Base-by-base conservation (phyloP, 2,113 vertebrate species). In the Marmota monax region DNA sequence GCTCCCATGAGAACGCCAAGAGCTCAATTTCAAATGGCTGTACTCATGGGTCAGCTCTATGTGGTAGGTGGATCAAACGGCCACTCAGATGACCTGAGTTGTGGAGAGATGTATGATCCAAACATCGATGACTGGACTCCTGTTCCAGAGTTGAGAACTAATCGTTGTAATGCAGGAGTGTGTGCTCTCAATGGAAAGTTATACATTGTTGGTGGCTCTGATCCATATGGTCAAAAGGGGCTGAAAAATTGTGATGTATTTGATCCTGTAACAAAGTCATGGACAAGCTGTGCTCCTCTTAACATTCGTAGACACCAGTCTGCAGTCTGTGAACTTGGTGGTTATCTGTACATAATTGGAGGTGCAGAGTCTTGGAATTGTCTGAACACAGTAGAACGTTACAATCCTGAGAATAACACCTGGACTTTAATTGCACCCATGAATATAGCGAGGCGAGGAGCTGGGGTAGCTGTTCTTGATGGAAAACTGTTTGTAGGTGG, bases 281-380 rank as follows among this genome's bases (percentile, higher is more conserved):
- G 99, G 99, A 99, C 98, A 7, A 99, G 98, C 97, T 99, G 99
- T 92, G 99, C 99, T 96, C 99, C 99, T 32, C 99, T 99, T 70
- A 99, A 99, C 96, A 99, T 99, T 98, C 98, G 99, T 99, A 99
- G 99, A 97, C 99, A 99, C 96, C 99, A 99, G 98, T 99, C 99
- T 1, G 99, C 99, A 0, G 99, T 99, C 92, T 99, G 99, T 58
- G 99, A 99, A 98, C 98, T 99, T 97, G 99, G 99, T 0, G 99
- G 99, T 53, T 99, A 99, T 96, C 98, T 99, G 97, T 99, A 99
- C 29, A 99, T 99, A 91, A 99, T 99, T 0, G 99, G 99, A 45
- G 99, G 99, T 80, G 99, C 99, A 0, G 99, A 99, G 90, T 99
- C 99, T 0, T 99, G 99, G 99, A 99, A 99, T 98, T 99, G 99